Base-by-base conservation (phyloP, 2,888 invertebrate species). In the Ptychoptera contaminata region DNA sequence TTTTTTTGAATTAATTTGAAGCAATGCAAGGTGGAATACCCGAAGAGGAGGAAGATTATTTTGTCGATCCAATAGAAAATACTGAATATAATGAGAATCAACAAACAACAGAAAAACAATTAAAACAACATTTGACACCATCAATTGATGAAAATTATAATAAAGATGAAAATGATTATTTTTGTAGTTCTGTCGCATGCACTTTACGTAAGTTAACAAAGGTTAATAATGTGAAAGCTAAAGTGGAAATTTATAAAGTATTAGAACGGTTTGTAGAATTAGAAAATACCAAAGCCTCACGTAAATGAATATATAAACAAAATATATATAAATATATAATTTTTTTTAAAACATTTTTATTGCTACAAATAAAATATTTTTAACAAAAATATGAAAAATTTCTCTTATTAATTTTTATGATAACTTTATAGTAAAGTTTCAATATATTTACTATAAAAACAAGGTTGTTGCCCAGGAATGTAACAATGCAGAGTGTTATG, bases 231-330 rank as follows among this genome's bases (percentile, higher is more conserved):
- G 60, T 63, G 16, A 62, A 62, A 47, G 63, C 63, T 6, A 61
- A 63, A 50, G 60, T 63, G 10, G 63, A 63, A 50, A 62, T 63
- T 55, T 63, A 58, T 50, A 60, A 63, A 49, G 59, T 63, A 43
- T 47, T 63, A 15, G 61, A 62, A 47, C 62, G 62, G 46, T 62
- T 59, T 49, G 60, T 62, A 42, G 54, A 60, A 40, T 31, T 1
- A 31, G 40, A 40, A 40, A 23, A 23, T 23, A 23, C 23, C 23
- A 23, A 23, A 23, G 23, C 23, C 23, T 23, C 23, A 23, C 23
- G 23, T 23, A 23, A 23, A 23, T 23, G 23, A 23, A 23, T 23
- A 23, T 7, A 23, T 23, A 23, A 23, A 23, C 7, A 23, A 3
- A 5, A 23, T 23, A 23, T 23, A 23, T 23, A 23, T 23, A 23